Base-by-base conservation (phyloP, 2,888 invertebrate species). In the Drosophila percnosoma region DNA sequence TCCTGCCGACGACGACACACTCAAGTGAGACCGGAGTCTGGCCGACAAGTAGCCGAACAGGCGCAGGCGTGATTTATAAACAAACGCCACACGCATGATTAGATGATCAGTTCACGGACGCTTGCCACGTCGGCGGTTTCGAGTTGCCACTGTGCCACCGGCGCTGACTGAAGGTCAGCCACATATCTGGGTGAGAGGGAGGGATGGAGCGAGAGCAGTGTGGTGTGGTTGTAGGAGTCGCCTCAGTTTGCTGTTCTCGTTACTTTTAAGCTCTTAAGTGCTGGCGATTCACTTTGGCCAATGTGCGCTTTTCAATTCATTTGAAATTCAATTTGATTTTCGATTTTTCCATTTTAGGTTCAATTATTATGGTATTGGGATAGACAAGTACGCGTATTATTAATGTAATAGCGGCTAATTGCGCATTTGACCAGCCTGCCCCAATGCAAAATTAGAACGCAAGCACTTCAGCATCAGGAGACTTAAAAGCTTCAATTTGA, bases 401-500 rank as follows among this genome's bases (percentile, higher is more conserved):
- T 86, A 89, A 73, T 86, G 86, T 86, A 86, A 86, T 86, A 87
- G 86, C 73, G 87, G 87, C 89, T 89, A 89, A 86, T 86, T 87
- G 89, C 82, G 87, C 78, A 86, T 86, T 86, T 81, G 81, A 29
- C 49, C 58, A 72, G 68, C 66, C 73, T 62, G 70, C 51, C 75
- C 63, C 75, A 82, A 78, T 72, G 83, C 75, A 21, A 86, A 86
- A 85, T 88, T 85, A 88, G 85, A 85, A 66, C 80, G 58, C 64
- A 81, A 68, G 79, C 89, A 85, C 85, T 85, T 85, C 85, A 85
- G 76, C 73, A 53, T 74, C 21, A 62, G 34, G 34, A 68, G 84
- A 67, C 89, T 89, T 89, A 89, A 86, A 89, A 86, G 85, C 89
- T 79, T 86, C 84, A 73, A 82, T 73, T 86, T 88, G 89, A 88